These are phyloP conservation scores for Eledona agricola DNA, from an alignment of 2,888 invertebrate genomes.

Conservation along the genomic window DNA sequence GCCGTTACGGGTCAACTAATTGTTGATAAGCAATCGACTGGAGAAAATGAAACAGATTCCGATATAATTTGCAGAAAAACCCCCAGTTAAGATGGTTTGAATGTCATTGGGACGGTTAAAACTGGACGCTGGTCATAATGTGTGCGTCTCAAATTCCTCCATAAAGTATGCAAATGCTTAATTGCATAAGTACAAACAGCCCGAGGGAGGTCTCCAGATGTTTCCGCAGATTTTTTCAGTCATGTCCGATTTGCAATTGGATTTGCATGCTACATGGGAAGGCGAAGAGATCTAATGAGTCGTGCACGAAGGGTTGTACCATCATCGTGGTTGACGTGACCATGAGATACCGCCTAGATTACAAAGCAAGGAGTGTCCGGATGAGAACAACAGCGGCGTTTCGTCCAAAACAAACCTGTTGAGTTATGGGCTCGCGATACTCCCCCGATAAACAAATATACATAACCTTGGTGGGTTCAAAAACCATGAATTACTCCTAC, in stretches of 20 bases:
- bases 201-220: constrained; percentile 3
- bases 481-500: constrained; percentile 15
- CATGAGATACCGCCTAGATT: constrained; percentile 30
- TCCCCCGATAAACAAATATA: constrained; percentile 18
- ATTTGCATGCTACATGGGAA: constrained; percentile 20
- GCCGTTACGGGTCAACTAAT: too few species aligned
- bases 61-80: too few species aligned
- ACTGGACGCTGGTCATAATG: too few species aligned
- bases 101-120: too few species aligned
- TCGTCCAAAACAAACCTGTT: constrained; percentile 28
- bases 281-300: constrained; percentile 5
- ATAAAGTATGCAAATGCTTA: constrained; percentile 6
- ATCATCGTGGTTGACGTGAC: constrained; percentile 29
- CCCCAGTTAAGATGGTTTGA: too few species aligned
- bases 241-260: too few species aligned
- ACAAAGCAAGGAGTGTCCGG: constrained; percentile 30
- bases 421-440: constrained; percentile 11
- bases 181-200: constrained; percentile 17
- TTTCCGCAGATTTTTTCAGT: constrained; percentile 1
- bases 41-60: too few species aligned
- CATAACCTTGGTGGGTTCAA: constrained; percentile 26
- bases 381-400: constrained; percentile 11
- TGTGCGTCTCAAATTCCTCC: constrained; percentile 10
- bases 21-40: too few species aligned
- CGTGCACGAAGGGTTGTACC: constrained; percentile 12